These are phyloP conservation scores for Stenodera caucasica DNA, from an alignment of 2,888 invertebrate genomes.

Conservation along the genomic window DNA sequence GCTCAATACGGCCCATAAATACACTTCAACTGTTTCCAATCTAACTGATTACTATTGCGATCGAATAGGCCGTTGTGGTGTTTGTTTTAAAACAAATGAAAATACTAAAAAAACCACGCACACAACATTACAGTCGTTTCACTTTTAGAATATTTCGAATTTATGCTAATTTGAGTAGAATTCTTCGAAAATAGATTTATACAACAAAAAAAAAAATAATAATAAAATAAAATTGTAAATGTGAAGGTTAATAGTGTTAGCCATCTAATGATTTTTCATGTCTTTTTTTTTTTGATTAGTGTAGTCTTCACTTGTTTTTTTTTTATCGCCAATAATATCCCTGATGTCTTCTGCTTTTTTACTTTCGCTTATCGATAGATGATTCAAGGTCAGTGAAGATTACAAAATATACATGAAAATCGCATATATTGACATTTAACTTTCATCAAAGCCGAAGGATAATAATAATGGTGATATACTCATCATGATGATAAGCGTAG, in stretches of 20 bases:
- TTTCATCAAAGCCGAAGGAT: not conserved
- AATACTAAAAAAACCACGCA: too few relatives aligned
- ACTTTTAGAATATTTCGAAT: too few relatives aligned
- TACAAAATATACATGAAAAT: constrained; percentile 22
- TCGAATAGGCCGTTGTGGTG: too few relatives aligned
- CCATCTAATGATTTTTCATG: not conserved
- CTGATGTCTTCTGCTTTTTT: not conserved
- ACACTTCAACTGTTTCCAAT: not conserved
- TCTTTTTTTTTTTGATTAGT: not conserved
- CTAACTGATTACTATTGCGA: not conserved
- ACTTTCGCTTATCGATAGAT: not conserved
- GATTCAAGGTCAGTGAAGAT: constrained; percentile 12
- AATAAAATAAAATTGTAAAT: constrained; percentile 11
- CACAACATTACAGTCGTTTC: too few relatives aligned
- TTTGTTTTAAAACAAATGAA: too few relatives aligned
- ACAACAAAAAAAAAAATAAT: too few relatives aligned
- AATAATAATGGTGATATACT: not conserved
- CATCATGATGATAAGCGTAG: not conserved
- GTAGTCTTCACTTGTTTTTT: too few relatives aligned
- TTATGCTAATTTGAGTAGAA: too few relatives aligned
- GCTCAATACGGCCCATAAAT: constrained; percentile 20
- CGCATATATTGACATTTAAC: constrained; percentile 24
- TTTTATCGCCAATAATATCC: too few relatives aligned
- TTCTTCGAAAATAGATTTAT: too few relatives aligned
- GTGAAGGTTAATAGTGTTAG: constrained; percentile 20